These are phyloP conservation scores for Cephonodes hylas DNA, from an alignment of 2,888 invertebrate genomes.

Conservation along the genomic window DNA sequence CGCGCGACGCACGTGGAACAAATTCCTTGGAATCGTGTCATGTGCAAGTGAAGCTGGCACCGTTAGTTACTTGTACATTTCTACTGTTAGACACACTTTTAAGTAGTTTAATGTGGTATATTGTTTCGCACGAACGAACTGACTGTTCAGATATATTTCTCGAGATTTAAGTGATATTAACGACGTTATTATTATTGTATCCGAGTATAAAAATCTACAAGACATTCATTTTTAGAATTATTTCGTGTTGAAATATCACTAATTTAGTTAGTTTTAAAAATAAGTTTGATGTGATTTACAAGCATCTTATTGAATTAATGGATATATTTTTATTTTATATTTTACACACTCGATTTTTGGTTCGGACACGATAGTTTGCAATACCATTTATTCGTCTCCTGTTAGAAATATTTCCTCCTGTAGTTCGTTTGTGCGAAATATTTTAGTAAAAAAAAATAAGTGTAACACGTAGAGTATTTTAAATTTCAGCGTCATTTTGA, in stretches of 20 bases:
- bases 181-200: background rate
- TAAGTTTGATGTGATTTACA: background rate
- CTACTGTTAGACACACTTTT: constrained; percentile 55
- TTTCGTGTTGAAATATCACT: too few species aligned
- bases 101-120: constrained; percentile 40
- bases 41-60: background rate
- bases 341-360: too few species aligned
- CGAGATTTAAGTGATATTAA: background rate
- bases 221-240: too few species aligned
- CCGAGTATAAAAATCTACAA: too few species aligned
- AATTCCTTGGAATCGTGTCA: background rate
- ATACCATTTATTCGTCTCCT: too few species aligned
- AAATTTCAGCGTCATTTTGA: constrained; percentile 58
- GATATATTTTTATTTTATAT: too few species aligned
- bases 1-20: background rate
- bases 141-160: background rate
- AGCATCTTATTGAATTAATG: background rate
- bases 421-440: constrained; percentile 11
- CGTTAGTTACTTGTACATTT: constrained; percentile 44
- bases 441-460: constrained; percentile 33
- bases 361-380: too few species aligned
- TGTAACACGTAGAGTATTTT: constrained; percentile 45
- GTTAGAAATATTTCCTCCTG: too few species aligned
- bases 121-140: background rate
- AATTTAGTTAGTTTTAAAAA: too few species aligned